Evolutionary conservation across 2,113 vertebrate species (phyloP), one percentile per base, ranked within the genome.

Genomic region (Austrofundulus limnaeus): DNA sequence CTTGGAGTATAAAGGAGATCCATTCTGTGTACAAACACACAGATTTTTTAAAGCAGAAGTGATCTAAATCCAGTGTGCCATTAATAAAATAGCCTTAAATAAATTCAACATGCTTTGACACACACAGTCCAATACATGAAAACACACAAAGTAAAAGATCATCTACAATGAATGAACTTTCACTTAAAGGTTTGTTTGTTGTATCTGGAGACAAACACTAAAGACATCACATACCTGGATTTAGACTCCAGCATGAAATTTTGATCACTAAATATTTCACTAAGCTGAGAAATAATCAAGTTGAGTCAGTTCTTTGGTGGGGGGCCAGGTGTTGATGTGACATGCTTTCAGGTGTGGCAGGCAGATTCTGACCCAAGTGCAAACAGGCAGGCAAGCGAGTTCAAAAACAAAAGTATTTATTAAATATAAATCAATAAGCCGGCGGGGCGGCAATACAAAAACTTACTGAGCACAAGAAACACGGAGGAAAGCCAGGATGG

Each of bases 241-340:
- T 25, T 20, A 45, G 11, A 37, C 1, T 51, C n/a, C 19, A 11
- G 5, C 23, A 31, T 42, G 24, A 24, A 14, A 53, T 23, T 74
- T 6, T 62, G 31, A 45, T 53, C 8, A 72, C 39, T 65, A 45
- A 50, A 58, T 59, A 34, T 46, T 21, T 13, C 11, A 23, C 20
- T 12, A 2, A n/a, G 42, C 17, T n/a, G 6, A n/a, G 42, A 43
- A 43, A 43, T 43, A 16, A 66, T 61, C 16, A 47, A 47, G 34
- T 31, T 5, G 4, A 56, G 13, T 34, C 37, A 5, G 41, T 47
- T 61, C 37, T 49, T 34, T 63, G 11, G 20, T 21, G 15, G 46
- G 19, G n/a, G n/a, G n/a, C n/a, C n/a, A n/a, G n/a, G n/a, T n/a
- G n/a, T 19, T 25, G 50, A 64, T 61, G 54, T 70, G 47, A 57